Conservation (phyloP, 2,113 vertebrate species). For the Salvator merianae region DNA sequence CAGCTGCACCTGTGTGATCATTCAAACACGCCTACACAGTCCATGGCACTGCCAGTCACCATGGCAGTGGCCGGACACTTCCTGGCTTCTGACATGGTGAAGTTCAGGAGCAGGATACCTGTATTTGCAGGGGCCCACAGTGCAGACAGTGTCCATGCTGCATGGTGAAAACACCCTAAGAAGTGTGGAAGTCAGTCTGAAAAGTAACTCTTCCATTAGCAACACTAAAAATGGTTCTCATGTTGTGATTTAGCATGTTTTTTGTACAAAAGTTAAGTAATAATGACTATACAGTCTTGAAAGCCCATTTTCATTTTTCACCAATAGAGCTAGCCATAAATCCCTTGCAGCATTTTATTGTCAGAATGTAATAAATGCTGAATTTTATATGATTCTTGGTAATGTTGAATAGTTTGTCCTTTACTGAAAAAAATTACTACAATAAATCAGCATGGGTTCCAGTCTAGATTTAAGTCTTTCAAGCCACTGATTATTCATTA, state of each 20-base stretch:
- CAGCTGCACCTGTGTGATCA: too few species aligned
- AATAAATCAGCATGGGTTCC: conserved; percentile 13
- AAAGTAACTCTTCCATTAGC: neutral
- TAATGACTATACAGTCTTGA: conserved; percentile 4
- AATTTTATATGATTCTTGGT: conserved; percentile 22
- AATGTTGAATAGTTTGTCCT: neutral
- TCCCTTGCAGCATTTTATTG: conserved; percentile 11
- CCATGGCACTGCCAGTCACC: too few species aligned
- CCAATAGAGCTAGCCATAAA: neutral
- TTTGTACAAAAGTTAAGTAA: neutral
- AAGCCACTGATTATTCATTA: conserved; percentile 6
- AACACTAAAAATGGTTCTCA: neutral
- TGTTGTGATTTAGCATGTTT: conserved; percentile 1
- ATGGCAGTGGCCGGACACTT: too few species aligned
- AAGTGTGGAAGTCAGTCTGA: too few species aligned
- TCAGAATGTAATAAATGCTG: conserved; percentile 12
- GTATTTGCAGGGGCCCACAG: too few species aligned
- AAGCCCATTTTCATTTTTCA: conserved; percentile 29
- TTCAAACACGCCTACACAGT: too few species aligned
- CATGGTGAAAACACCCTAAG: too few species aligned
- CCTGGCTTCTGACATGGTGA: too few species aligned
- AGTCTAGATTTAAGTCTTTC: conserved; percentile 21
- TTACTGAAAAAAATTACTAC: conserved; percentile 15
- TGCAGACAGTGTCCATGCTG: too few species aligned
- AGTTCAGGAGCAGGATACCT: too few species aligned